phyloP scores from a whole-genome alignment of 2,888 invertebrate genomes.

The Spatulosminthurus flaviceps region DNA sequence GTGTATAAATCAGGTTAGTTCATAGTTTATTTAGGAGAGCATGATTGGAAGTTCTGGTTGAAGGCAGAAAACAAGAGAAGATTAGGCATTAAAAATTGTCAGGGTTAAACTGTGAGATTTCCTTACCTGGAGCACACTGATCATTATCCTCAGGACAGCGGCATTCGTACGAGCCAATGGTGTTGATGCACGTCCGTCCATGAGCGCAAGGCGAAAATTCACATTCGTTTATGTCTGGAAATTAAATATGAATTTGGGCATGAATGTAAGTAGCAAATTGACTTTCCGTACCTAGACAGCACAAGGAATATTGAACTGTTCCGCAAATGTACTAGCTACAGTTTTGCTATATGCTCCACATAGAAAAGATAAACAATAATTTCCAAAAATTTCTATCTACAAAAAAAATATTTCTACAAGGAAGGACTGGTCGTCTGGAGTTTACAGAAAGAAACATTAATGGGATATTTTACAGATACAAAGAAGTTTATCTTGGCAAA shows the following conservation, averaged over 20 bases:
- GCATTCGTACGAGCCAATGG: slow-evolving; percentile 81
- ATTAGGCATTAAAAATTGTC: too few relatives aligned
- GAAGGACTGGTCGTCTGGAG: neutral
- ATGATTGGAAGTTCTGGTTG: too few relatives aligned
- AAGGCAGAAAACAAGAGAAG: too few relatives aligned
- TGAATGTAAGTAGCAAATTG: too few relatives aligned
- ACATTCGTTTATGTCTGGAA: slow-evolving; percentile 85
- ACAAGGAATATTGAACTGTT: too few relatives aligned
- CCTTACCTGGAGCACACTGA: slow-evolving; percentile 65
- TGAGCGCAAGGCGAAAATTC: slow-evolving; percentile 82
- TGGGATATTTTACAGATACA: slow-evolving; percentile 5
- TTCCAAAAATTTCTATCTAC: slow-evolving; percentile 76
- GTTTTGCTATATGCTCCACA: too few relatives aligned
- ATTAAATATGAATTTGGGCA: neutral
- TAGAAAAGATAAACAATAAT: too few relatives aligned
- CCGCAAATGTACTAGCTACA: too few relatives aligned
- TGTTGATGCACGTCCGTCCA: slow-evolving; percentile 81
- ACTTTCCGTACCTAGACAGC: too few relatives aligned
- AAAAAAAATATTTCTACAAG: slow-evolving; percentile 62
- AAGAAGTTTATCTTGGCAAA: slow-evolving; percentile 16
- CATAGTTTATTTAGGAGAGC: too few relatives aligned
- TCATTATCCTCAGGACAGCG: slow-evolving; percentile 70
- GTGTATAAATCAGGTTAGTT: too few relatives aligned
- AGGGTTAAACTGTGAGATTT: too few relatives aligned
- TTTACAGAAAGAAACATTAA: neutral